Evolutionary conservation across 2,888 invertebrate species (phyloP).

Genomic region (Diabrotica balteata): DNA sequence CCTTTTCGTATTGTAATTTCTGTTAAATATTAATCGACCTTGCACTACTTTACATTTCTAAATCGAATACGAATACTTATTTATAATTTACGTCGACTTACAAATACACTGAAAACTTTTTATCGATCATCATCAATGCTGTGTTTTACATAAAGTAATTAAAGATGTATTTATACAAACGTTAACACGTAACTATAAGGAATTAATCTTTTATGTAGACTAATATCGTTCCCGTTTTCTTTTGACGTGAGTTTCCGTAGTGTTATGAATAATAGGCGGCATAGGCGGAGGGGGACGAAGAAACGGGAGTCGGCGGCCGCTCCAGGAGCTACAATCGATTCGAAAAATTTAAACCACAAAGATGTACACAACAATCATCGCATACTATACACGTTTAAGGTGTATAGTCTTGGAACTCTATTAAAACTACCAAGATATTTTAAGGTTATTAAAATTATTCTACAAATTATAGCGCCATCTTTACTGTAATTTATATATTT

Average conservation of each 20-base stretch:
- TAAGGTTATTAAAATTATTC: no score
- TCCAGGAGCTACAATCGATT: slow-evolving; percentile 38
- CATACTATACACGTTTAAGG: slow-evolving; percentile 4
- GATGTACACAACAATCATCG: slow-evolving; percentile 24
- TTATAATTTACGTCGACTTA: slow-evolving; percentile 8
- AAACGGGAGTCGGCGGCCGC: slow-evolving; percentile 1
- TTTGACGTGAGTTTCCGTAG: slow-evolving; percentile 43
- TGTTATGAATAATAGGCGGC: slow-evolving; percentile 44
- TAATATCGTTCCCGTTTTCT: slow-evolving; percentile 36
- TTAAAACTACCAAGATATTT: no score
- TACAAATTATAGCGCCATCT: no score
- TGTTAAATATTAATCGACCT: slow-evolving; percentile 2
- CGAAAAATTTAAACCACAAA: slow-evolving; percentile 39
- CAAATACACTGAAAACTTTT: slow-evolving; percentile 13
- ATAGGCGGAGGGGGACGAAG: slow-evolving; percentile 8
- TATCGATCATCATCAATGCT: slow-evolving; percentile 36
- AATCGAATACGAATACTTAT: not conserved
- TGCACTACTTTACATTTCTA: slow-evolving; percentile 6
- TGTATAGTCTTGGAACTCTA: slow-evolving; percentile 12
- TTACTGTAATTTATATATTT: no score
- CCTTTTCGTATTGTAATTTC: no score
- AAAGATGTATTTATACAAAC: slow-evolving; percentile 48
- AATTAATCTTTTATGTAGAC: slow-evolving; percentile 49
- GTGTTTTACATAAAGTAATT: slow-evolving; percentile 44
- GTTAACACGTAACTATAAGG: slow-evolving; percentile 40